phyloP scores from a whole-genome alignment of 2,113 vertebrate genomes.

The Cettia cetti region DNA sequence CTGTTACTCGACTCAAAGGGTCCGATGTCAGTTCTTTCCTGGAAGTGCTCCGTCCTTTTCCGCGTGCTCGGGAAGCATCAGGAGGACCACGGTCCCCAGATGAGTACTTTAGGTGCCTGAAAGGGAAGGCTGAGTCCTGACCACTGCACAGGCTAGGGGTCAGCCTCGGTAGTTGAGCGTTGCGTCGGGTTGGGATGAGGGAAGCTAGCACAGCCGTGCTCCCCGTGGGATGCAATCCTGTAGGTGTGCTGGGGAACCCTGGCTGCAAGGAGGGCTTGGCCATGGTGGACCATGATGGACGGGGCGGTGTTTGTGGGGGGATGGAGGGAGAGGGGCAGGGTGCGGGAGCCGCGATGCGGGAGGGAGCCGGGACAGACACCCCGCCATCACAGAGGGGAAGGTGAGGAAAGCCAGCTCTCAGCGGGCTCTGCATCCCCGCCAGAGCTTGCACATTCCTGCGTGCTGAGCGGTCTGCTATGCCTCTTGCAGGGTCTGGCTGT shows the following conservation, averaged over 20 bases:
- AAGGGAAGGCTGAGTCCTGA: neutral
- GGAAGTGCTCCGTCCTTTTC: neutral
- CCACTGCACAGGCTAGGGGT: neutral
- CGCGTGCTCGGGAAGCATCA: neutral
- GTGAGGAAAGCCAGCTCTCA: neutral
- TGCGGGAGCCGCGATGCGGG: neutral
- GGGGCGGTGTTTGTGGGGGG: too few relatives aligned
- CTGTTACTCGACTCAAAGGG: neutral
- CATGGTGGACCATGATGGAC: accelerated
- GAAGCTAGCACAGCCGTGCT: neutral
- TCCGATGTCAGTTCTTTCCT: neutral
- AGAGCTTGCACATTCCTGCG: accelerated
- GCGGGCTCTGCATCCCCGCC: neutral
- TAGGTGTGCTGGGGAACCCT: neutral
- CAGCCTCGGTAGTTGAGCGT: neutral
- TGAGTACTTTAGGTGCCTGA: neutral
- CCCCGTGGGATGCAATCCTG: neutral
- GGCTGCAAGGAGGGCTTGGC: neutral
- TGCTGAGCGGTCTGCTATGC: accelerated
- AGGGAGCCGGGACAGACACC: neutral
- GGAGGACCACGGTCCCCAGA: neutral
- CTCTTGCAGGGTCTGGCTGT: neutral
- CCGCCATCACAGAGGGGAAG: neutral
- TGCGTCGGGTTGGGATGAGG: neutral
- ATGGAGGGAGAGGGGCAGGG: neutral